Evolutionary conservation across 2,113 vertebrate genomes (phyloP), one percentile per base, ranked within the genome.

Genomic region (Limnothrissa miodon): DNA sequence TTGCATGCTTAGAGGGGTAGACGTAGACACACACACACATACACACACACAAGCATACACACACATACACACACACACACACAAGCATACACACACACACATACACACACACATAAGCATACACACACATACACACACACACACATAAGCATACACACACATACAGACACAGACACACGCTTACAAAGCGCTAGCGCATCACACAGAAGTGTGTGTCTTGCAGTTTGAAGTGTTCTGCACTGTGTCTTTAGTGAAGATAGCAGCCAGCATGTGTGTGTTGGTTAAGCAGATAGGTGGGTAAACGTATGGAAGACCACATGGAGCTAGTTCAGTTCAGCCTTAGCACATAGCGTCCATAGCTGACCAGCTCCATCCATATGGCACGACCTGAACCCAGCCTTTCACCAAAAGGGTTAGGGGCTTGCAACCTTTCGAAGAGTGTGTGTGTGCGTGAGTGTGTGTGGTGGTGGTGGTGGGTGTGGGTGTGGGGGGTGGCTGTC

Each of bases 1-100:
- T 83, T 84, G 59, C 70, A 85, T 87, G 62, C 10, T 81, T 81
- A 45, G 62, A 78, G 84, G 23, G 11, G 23, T 21, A 56, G 53
- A 29, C 59, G n/a, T n/a, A n/a, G n/a, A 62, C 3, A 25, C 46
- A 48, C 46, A 48, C n/a, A n/a, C n/a, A n/a, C n/a, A n/a, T n/a
- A n/a, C n/a, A n/a, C n/a, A n/a, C n/a, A n/a, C n/a, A n/a, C n/a
- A n/a, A n/a, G n/a, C n/a, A n/a, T n/a, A n/a, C n/a, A n/a, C n/a
- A n/a, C n/a, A n/a, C n/a, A n/a, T n/a, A n/a, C n/a, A n/a, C n/a
- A n/a, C n/a, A n/a, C n/a, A n/a, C n/a, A n/a, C n/a, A n/a, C n/a
- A n/a, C n/a, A n/a, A n/a, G n/a, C n/a, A n/a, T n/a, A n/a, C n/a
- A n/a, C n/a, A n/a, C n/a, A n/a, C n/a, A n/a, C n/a, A n/a, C n/a